A percentile compares a stretch with the other conserved stretches of the same genome.
phyloP scores from a whole-genome alignment of 2,888 invertebrate genomes.

The Chrysolina americana region DNA sequence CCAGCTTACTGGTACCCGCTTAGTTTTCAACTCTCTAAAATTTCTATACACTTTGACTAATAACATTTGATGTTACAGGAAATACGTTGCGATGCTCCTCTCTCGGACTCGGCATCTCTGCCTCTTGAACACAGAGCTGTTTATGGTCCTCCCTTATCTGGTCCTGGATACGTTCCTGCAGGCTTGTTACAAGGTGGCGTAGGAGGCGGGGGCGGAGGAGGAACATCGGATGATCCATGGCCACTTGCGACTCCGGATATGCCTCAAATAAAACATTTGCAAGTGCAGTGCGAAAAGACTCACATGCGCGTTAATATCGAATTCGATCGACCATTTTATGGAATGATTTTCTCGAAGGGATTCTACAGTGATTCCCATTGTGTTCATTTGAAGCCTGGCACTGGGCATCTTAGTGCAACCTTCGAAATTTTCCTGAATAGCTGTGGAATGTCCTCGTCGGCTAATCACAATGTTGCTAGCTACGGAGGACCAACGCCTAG shows the following conservation, averaged over 20 bases:
- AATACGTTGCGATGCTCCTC: slow-evolving; percentile 83
- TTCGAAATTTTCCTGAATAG: slow-evolving; percentile 95
- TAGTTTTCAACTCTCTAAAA: slow-evolving; percentile 24
- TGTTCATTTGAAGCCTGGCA: slow-evolving; percentile 92
- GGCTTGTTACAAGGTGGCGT: slow-evolving; percentile 66
- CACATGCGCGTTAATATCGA: slow-evolving; percentile 96
- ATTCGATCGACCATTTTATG: slow-evolving; percentile 95
- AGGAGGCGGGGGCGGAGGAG: slow-evolving; percentile 64
- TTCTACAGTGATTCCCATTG: slow-evolving; percentile 93
- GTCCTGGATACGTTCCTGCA: slow-evolving; percentile 68
- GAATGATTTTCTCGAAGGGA: slow-evolving; percentile 96
- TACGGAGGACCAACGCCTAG: slow-evolving; percentile 92
- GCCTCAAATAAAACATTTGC: slow-evolving; percentile 93
- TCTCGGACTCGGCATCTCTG: slow-evolving; percentile 84
- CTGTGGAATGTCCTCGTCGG: slow-evolving; percentile 95
- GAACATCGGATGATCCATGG: slow-evolving; percentile 86
- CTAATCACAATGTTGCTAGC: slow-evolving; percentile 85
- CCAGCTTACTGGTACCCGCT: slow-evolving; percentile 41
- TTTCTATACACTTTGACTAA: slow-evolving; percentile 28
- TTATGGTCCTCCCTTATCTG: slow-evolving; percentile 77
- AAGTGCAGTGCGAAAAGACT: slow-evolving; percentile 96
- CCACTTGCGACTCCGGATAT: slow-evolving; percentile 90
- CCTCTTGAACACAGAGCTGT: slow-evolving; percentile 86
- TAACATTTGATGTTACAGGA: slow-evolving; percentile 73
- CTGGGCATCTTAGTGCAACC: slow-evolving; percentile 91